Percentiles rank a stretch among this genome's conserved stretches.
Evolutionary conservation across 2,113 vertebrate genomes (phyloP).

Genomic region (Oreochromis aureus): DNA sequence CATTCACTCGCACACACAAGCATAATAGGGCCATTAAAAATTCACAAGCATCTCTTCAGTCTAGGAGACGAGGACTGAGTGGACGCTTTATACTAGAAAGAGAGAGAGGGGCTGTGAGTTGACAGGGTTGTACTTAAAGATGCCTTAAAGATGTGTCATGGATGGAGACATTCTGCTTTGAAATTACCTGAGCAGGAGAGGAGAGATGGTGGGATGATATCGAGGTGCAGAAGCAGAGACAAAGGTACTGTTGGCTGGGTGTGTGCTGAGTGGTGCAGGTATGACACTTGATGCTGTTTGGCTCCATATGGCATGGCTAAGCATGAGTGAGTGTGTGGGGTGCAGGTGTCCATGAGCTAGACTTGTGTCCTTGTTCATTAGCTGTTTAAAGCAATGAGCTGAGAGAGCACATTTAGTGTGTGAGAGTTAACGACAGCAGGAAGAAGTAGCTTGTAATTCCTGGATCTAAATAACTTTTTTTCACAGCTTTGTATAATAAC

Average conservation of each 20-base stretch:
- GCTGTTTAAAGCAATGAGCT: background rate
- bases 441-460: background rate
- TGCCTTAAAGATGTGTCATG: constrained; percentile 39
- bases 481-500: background rate
- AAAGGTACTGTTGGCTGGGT: constrained; percentile 25
- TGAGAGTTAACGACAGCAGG: background rate
- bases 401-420: background rate
- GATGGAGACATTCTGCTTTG: constrained; percentile 59
- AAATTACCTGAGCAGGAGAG: constrained; percentile 54
- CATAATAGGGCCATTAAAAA: constrained; percentile 89
- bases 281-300: constrained; percentile 71
- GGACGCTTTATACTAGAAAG: constrained; percentile 4
- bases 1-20: constrained; percentile 55
- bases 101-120: background rate
- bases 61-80: constrained; percentile 47
- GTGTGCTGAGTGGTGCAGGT: constrained; percentile 38
- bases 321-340: background rate
- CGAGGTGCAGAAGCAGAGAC: constrained; percentile 22
- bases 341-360: background rate
- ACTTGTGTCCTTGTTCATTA: background rate
- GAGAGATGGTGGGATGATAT: constrained; percentile 10
- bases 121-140: constrained; percentile 19
- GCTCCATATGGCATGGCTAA: constrained; percentile 62
- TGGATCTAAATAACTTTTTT: background rate
- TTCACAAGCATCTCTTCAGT: constrained; percentile 72